These are phyloP conservation scores for Tupaia chinensis DNA, from an alignment of 2,113 vertebrate species.

Conservation along the genomic window DNA sequence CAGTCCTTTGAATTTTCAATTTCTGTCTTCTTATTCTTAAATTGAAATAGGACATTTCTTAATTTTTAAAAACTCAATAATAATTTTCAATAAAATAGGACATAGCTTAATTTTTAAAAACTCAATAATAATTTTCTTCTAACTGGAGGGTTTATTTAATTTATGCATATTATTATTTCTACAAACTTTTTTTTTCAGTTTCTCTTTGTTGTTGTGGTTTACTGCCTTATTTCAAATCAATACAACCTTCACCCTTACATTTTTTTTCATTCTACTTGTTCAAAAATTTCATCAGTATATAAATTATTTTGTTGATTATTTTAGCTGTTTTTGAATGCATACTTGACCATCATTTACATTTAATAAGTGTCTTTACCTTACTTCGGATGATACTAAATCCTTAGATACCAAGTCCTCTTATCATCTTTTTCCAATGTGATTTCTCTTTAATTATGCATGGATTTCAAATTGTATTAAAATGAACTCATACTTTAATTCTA, in stretches of 20 bases:
- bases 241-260: neutral
- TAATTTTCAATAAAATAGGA: neutral
- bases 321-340: neutral
- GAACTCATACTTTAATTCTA: too few relatives aligned
- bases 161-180: neutral
- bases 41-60: neutral
- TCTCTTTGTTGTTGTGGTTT: neutral
- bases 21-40: neutral
- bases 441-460: too few relatives aligned
- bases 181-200: neutral
- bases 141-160: neutral
- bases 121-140: neutral
- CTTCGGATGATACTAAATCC: neutral
- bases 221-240: neutral
- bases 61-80: neutral
- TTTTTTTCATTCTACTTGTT: neutral
- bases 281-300: neutral
- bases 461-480: too few relatives aligned
- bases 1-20: neutral
- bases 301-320: neutral
- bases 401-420: neutral
- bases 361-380: neutral
- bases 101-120: neutral
- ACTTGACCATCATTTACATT: neutral
- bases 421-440: neutral